phyloP scores from a whole-genome alignment of 2,888 invertebrate genomes.

The Philopedon plagiatum region DNA sequence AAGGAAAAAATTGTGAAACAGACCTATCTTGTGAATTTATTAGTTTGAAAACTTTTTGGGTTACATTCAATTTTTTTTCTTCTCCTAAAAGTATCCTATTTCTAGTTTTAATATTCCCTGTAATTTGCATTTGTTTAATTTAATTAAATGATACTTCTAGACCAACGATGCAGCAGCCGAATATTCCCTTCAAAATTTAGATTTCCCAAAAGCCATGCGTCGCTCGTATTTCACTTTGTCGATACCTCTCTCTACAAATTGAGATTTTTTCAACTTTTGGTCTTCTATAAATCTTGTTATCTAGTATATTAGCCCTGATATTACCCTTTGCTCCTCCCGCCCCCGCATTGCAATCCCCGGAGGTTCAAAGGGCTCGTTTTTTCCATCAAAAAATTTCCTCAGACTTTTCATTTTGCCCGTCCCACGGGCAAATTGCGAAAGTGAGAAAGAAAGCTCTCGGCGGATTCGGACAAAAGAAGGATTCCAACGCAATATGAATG shows the following conservation, averaged over 20 bases:
- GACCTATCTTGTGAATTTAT: too few relatives aligned
- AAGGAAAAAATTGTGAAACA: too few relatives aligned
- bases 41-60: too few relatives aligned
- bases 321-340: slow-evolving; percentile 41
- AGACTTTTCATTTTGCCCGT: slow-evolving; percentile 42
- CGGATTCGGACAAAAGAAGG: slow-evolving; percentile 6
- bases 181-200: not conserved
- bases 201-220: slow-evolving; percentile 2
- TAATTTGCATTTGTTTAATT: too few relatives aligned
- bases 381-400: slow-evolving; percentile 45
- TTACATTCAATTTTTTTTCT: too few relatives aligned
- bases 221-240: slow-evolving; percentile 14
- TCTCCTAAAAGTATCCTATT: too few relatives aligned
- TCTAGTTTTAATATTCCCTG: too few relatives aligned
- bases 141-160: not conserved
- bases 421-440: slow-evolving; percentile 39
- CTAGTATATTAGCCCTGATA: slow-evolving; percentile 45
- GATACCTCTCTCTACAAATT: slow-evolving; percentile 25
- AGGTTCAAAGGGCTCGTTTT: slow-evolving; percentile 43
- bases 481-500: not conserved
- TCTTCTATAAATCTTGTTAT: slow-evolving; percentile 46
- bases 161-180: not conserved
- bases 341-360: slow-evolving; percentile 18
- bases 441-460: slow-evolving; percentile 36
- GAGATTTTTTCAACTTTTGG: slow-evolving; percentile 33